A percentile compares a stretch with the other conserved stretches of the same genome.
These are phyloP conservation scores for Buathra laborator DNA, from an alignment of 2,888 invertebrate genomes.

Conservation along the genomic window DNA sequence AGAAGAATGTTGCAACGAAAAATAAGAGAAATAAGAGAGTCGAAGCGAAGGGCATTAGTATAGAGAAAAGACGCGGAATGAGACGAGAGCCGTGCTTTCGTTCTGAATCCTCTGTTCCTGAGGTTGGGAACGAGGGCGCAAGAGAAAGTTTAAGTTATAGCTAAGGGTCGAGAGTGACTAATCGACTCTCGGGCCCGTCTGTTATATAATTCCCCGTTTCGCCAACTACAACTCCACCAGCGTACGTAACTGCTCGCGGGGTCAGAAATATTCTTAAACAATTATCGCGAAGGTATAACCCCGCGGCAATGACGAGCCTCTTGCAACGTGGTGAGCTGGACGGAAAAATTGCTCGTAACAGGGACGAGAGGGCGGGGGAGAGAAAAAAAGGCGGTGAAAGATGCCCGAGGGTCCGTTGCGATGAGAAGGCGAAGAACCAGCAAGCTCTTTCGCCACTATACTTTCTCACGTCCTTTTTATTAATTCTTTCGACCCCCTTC, in stretches of 20 bases:
- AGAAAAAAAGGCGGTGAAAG: constrained; percentile 36
- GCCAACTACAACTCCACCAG: constrained; percentile 18
- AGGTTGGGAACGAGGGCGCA: constrained; percentile 27
- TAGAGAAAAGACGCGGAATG: constrained; percentile 42
- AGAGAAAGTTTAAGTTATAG: constrained; percentile 60
- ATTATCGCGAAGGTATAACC: constrained; percentile 71
- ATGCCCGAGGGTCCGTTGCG: constrained; percentile 19
- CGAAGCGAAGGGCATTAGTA: constrained; percentile 50
- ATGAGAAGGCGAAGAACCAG: constrained; percentile 24
- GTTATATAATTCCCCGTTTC: constrained; percentile 36
- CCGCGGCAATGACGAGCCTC: constrained; percentile 28
- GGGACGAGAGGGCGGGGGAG: background rate
- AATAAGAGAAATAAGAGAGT: constrained; percentile 53
- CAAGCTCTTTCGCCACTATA: constrained; percentile 17
- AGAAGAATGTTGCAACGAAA: constrained; percentile 54
- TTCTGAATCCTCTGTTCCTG: constrained; percentile 38
- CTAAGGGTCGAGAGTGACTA: constrained; percentile 70
- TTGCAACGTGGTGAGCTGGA: constrained; percentile 27
- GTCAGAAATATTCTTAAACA: constrained; percentile 74
- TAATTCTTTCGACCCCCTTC: background rate
- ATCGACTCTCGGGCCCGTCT: constrained; percentile 68
- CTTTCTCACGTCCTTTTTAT: constrained; percentile 20
- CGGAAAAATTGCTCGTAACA: constrained; percentile 29
- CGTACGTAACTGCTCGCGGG: background rate
- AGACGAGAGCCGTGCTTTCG: constrained; percentile 43